phyloP scores from a whole-genome alignment of 2,113 vertebrate species.

The Ondatra zibethicus region DNA sequence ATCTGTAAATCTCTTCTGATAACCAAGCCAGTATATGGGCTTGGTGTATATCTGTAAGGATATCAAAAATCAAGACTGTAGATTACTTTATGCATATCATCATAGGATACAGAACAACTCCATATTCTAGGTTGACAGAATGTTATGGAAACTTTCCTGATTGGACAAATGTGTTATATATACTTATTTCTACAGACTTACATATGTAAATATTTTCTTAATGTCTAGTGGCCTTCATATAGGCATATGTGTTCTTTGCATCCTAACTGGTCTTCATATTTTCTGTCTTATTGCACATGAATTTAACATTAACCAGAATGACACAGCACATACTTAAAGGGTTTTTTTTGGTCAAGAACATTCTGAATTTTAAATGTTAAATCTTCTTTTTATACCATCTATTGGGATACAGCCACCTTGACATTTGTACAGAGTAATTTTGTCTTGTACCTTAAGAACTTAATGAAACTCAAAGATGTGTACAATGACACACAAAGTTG shows the following conservation, averaged over 20 bases:
- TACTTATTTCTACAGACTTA: not conserved
- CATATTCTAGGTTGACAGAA: not conserved
- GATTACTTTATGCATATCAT: not conserved
- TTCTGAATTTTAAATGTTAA: constrained; percentile 57
- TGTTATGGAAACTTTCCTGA: not conserved
- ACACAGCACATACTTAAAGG: not conserved
- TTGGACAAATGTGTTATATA: not conserved
- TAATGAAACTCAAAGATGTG: constrained; percentile 11
- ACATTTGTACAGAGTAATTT: constrained; percentile 44
- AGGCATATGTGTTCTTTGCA: not conserved
- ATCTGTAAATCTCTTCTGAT: not conserved
- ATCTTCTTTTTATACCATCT: constrained; percentile 36
- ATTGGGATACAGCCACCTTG: constrained; percentile 11
- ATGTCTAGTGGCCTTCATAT: not conserved
- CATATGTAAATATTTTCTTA: not conserved
- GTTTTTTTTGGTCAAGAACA: constrained; percentile 11
- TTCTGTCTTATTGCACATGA: not conserved
- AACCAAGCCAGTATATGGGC: not conserved
- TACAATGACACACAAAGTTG: not conserved
- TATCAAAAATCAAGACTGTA: not conserved
- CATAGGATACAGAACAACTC: not conserved
- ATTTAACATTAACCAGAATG: not conserved
- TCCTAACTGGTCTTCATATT: not conserved
- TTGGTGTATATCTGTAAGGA: too few species aligned
- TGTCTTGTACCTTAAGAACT: constrained; percentile 14